These are phyloP conservation scores for Coreius guichenoti DNA, from an alignment of 2,797 vertebrate species.

Conservation along the genomic window DNA sequence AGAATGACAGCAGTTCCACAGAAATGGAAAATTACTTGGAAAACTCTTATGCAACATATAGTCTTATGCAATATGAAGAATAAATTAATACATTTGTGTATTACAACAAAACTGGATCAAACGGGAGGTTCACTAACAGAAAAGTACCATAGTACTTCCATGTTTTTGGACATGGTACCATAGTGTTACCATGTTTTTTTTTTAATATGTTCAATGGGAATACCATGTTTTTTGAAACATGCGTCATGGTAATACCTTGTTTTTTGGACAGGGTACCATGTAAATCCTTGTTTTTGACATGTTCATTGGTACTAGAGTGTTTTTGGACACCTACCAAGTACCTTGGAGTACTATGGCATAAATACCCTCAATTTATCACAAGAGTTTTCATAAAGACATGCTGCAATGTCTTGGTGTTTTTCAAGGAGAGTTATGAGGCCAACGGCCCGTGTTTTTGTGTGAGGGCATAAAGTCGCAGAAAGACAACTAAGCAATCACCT, in stretches of 20 bases:
- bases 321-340: slow-evolving; percentile 8
- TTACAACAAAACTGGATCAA: background rate
- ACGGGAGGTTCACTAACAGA: background rate
- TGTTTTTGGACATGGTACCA: background rate
- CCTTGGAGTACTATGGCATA: background rate
- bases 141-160: background rate
- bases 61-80: background rate
- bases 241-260: background rate
- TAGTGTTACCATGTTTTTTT: background rate
- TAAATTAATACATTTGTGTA: background rate
- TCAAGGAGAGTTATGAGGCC: slow-evolving; percentile 20
- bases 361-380: background rate
- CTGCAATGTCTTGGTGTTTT: slow-evolving; percentile 33
- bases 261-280: background rate
- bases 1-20: background rate
- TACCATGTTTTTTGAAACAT: background rate
- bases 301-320: background rate
- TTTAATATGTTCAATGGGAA: background rate
- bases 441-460: background rate
- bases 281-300: background rate
- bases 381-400: slow-evolving; percentile 12
- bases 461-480: background rate
- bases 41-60: background rate
- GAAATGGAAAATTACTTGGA: background rate
- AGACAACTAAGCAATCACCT: slow-evolving; percentile 6